phyloP scores from a whole-genome alignment of 2,797 vertebrate genomes.

The Alca torda region DNA sequence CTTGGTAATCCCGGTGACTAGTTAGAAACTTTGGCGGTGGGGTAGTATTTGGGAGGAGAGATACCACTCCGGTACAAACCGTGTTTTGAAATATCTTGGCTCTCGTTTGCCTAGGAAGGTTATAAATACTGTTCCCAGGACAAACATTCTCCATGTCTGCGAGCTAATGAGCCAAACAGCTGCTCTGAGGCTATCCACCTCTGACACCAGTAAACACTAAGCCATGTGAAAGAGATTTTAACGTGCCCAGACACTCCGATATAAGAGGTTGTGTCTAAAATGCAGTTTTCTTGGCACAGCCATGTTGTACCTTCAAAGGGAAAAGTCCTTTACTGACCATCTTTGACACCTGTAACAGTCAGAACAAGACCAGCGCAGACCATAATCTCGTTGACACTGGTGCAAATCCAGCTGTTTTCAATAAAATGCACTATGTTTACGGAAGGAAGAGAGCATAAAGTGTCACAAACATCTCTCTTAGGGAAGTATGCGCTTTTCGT shows the following conservation, averaged over 20 bases:
- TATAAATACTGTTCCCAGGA: constrained; percentile 46
- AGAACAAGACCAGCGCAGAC: neutral
- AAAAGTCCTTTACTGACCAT: neutral
- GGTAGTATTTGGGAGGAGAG: neutral
- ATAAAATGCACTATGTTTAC: neutral
- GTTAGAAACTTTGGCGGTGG: neutral
- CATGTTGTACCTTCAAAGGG: neutral
- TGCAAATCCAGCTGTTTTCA: neutral
- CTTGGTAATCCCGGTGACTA: neutral
- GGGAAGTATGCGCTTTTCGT: neutral
- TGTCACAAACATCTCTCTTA: neutral
- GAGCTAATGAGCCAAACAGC: constrained; percentile 39
- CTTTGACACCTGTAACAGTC: neutral
- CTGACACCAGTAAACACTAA: constrained; percentile 43
- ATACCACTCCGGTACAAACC: neutral
- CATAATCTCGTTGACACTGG: neutral
- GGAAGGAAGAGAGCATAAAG: neutral
- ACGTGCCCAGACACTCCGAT: neutral
- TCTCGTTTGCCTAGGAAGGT: neutral
- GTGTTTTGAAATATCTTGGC: constrained; percentile 14
- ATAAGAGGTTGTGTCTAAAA: neutral
- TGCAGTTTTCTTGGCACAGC: neutral
- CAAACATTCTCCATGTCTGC: constrained; percentile 36
- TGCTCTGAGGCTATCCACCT: constrained; percentile 12
- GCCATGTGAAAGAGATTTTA: constrained; percentile 44